Base-by-base conservation (phyloP, 2,888 invertebrate genomes). In the Gerris lacustris region DNA sequence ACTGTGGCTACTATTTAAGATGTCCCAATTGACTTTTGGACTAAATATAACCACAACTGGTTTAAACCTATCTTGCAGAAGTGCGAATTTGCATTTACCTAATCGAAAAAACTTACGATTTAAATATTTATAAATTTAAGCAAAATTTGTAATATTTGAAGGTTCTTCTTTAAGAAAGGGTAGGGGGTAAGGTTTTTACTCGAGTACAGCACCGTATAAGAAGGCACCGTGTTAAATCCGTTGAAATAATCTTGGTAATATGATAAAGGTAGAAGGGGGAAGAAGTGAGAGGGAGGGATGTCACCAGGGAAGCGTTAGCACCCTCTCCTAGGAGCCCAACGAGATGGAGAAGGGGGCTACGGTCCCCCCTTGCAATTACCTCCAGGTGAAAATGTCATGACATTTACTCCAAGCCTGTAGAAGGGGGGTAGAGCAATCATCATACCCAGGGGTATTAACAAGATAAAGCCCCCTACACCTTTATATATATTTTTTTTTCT, bases 301-400 rank as follows among this genome's bases (percentile, higher is more conserved):
- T 55, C 55, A 55, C 55, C 55, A 55, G 55, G 55, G 55, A 55
- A 15, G 55, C 9, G 55, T 55, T 55, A 55, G 55, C 55, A 9
- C 55, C 15, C 55, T 55, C 55, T 15, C 55, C 15, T 55, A 11
- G 15, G 55, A 15, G 55, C 9, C 55, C 9, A 55, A 15, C 55
- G 15, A 15, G 55, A 15, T 9, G 55, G 55, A 15, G 55, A 15
- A 15, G 55, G 55, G 15, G 55, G 15, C 55, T 55, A 31, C 15
- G 15, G 9, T 55, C 55, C 55, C 15, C 9, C 15, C 55, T 55
- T 55, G 55, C 55, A 55, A 55, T 55, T 55, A 55, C 55, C 55
- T 55, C 55, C 55, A 55, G 55, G 55, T 55, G 55, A 55, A 55
- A 55, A 55, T 55, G 55, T 55, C 55, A 55, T 55, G 55, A 55